Conservation (phyloP, 2,113 vertebrate genomes). For the Epinephelus fuscoguttatus region DNA sequence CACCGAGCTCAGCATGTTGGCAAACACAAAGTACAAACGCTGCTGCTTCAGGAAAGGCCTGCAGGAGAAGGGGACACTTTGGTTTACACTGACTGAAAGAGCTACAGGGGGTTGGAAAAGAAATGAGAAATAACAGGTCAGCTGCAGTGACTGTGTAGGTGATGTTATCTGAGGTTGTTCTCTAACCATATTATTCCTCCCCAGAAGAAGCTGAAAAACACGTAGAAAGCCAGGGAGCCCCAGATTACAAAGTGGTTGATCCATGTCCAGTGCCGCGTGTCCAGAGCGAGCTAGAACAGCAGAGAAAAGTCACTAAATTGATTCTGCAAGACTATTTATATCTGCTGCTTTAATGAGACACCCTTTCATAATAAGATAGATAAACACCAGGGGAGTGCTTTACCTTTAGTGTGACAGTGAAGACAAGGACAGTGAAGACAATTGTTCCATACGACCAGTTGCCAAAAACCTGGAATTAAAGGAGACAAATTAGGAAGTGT, state of each 20-base stretch:
- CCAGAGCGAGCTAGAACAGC: conserved; percentile 90
- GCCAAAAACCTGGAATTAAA: conserved; percentile 91
- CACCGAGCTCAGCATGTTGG: conserved; percentile 94
- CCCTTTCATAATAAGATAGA: neutral
- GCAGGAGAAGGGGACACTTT: conserved; percentile 54
- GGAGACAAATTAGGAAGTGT: neutral
- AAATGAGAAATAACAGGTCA: neutral
- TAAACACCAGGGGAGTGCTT: conserved; percentile 21
- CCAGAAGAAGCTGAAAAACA: conserved; percentile 99
- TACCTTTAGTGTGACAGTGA: conserved; percentile 98
- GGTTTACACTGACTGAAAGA: conserved; percentile 10
- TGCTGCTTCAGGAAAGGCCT: conserved; percentile 98
- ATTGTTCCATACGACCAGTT: conserved; percentile 98
- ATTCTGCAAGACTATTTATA: too few relatives aligned
- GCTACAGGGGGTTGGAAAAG: neutral
- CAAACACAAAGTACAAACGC: conserved; percentile 97
- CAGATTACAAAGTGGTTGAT: conserved; percentile 99
- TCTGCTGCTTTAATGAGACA: neutral
- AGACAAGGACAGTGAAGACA: conserved; percentile 95
- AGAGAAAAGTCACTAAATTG: conserved; percentile 5
- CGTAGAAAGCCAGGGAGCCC: conserved; percentile 97
- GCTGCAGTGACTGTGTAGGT: neutral
- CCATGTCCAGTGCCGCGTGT: conserved; percentile 98
- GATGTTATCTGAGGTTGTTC: neutral
- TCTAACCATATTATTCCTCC: conserved; percentile 97